A percentile compares a stretch with the other conserved stretches of the same genome.
Conservation (phyloP, 1,140 invertebrate species). For the Myzus persicae region DNA sequence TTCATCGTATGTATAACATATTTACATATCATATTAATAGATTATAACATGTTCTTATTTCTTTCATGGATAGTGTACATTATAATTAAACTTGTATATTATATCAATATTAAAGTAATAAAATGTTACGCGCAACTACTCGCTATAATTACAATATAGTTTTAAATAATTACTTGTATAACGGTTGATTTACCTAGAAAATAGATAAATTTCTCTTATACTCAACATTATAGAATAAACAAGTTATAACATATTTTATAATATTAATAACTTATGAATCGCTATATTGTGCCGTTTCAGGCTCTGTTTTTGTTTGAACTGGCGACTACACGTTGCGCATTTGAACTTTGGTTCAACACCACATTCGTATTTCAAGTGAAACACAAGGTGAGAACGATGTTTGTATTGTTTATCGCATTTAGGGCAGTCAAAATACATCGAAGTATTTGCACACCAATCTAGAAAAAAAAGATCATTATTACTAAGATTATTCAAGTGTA, state of each 20-base stretch:
- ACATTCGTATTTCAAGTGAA: conserved; percentile 64
- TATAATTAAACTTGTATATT: no score
- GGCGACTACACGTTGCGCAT: conserved; percentile 22
- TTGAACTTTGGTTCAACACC: conserved; percentile 67
- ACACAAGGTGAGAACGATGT: conserved; percentile 62
- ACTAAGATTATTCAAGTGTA: background rate
- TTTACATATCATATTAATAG: no score
- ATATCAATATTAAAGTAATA: no score
- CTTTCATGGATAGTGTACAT: background rate
- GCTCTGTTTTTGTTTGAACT: conserved; percentile 40
- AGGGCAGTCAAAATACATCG: background rate
- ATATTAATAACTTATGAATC: conserved; percentile 37
- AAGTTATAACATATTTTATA: background rate
- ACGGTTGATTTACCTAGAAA: no score
- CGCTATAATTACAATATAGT: no score
- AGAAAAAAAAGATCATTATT: background rate
- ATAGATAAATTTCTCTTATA: background rate
- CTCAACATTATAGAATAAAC: background rate
- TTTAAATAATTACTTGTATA: no score
- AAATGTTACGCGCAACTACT: no score
- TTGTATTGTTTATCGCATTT: conserved; percentile 67
- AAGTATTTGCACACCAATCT: background rate
- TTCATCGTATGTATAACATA: no score
- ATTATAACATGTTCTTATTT: background rate
- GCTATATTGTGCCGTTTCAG: conserved; percentile 35